Evolutionary conservation across 2,888 invertebrate species (phyloP).

Genomic region (Cephus pulcher): DNA sequence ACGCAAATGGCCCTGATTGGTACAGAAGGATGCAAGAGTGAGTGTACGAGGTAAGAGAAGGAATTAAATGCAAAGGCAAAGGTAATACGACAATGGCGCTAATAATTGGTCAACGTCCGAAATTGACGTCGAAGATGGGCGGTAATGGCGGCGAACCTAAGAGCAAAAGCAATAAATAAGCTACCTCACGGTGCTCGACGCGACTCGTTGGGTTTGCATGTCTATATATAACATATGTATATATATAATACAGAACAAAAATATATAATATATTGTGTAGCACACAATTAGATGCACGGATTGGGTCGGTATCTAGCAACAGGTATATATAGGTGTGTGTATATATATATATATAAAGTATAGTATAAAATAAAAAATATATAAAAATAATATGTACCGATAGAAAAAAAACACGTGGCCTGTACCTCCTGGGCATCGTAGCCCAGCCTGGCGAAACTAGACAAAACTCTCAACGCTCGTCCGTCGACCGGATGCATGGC

Average conservation of each 20-base stretch:
- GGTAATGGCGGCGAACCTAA: not conserved
- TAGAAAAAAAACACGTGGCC: constrained; percentile 60
- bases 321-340: not conserved
- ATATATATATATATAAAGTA: not conserved
- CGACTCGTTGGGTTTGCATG: constrained; percentile 13
- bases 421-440: constrained; percentile 53
- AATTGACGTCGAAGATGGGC: not conserved
- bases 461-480: constrained; percentile 52
- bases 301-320: not conserved
- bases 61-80: not conserved
- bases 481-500: constrained; percentile 53
- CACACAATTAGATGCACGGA: not conserved
- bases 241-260: not conserved
- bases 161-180: not conserved
- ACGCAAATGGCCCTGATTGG: not conserved
- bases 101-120: not conserved
- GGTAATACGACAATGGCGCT: not conserved
- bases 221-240: not conserved
- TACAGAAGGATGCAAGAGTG: not conserved
- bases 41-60: not conserved
- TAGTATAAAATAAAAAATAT: constrained; percentile 34
- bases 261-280: not conserved
- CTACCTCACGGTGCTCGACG: not conserved
- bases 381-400: constrained; percentile 59
- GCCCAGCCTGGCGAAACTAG: constrained; percentile 56